Evolutionary conservation across 2,888 invertebrate species (phyloP).

Genomic region (Ophion costatus): DNA sequence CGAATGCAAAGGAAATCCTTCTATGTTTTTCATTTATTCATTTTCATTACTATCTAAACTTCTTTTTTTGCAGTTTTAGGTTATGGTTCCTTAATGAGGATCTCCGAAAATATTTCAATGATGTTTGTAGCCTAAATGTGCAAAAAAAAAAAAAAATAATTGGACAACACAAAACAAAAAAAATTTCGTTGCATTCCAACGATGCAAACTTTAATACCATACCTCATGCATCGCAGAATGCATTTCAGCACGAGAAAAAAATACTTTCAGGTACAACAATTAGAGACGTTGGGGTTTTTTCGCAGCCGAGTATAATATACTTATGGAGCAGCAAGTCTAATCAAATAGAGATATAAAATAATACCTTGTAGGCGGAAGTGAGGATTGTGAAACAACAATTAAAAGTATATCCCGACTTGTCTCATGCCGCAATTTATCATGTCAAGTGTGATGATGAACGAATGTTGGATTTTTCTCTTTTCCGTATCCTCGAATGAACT

Average conservation of each 20-base stretch:
- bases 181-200: too few relatives aligned
- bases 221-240: too few relatives aligned
- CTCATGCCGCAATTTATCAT: not conserved
- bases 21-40: too few relatives aligned
- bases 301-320: not conserved
- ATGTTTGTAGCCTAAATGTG: too few relatives aligned
- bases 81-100: too few relatives aligned
- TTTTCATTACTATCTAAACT: too few relatives aligned
- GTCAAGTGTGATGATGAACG: not conserved
- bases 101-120: too few relatives aligned
- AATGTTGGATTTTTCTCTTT: not conserved
- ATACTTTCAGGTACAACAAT: conserved; percentile 55
- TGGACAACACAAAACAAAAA: too few relatives aligned
- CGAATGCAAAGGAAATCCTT: too few relatives aligned
- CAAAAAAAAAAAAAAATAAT: too few relatives aligned
- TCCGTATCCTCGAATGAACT: not conserved
- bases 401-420: not conserved
- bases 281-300: not conserved
- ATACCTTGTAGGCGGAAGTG: not conserved
- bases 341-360: not conserved
- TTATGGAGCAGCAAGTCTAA: not conserved
- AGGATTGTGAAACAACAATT: not conserved
- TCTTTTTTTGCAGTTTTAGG: too few relatives aligned
- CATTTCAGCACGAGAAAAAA: conserved; percentile 24
- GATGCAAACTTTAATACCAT: too few relatives aligned